phyloP scores from a whole-genome alignment of 2,888 invertebrate species.

The Myopa testacea region DNA sequence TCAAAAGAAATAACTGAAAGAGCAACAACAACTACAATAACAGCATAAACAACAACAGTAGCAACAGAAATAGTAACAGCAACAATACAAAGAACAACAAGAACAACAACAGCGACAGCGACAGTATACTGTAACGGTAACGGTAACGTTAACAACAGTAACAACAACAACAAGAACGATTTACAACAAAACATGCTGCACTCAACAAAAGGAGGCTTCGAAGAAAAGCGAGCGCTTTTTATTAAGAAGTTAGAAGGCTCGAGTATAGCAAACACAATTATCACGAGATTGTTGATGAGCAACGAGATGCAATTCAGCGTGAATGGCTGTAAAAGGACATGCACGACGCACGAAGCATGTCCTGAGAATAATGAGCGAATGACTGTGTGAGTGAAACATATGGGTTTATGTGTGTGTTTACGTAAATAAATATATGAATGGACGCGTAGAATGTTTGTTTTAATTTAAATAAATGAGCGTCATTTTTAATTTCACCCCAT shows the following conservation, averaged over 20 bases:
- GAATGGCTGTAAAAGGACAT: conserved; percentile 28
- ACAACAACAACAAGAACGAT: neutral
- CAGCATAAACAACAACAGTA: neutral
- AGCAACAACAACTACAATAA: neutral
- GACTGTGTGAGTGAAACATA: conserved; percentile 4
- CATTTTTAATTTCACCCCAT: neutral
- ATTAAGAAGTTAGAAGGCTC: conserved; percentile 33
- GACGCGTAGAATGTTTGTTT: conserved; percentile 58
- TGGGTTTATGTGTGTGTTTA: conserved; percentile 19
- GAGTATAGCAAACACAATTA: conserved; percentile 38
- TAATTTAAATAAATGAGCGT: conserved; percentile 65
- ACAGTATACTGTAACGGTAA: neutral
- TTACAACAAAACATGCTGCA: conserved; percentile 10
- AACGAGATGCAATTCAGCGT: conserved; percentile 34
- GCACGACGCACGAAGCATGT: neutral
- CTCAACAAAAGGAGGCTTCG: conserved; percentile 33
- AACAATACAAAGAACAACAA: neutral
- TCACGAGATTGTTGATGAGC: conserved; percentile 37
- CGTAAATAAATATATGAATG: conserved; percentile 26
- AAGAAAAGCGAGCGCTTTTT: conserved; percentile 29
- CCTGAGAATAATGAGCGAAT: conserved; percentile 6
- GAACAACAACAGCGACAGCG: neutral
- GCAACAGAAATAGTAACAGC: neutral
- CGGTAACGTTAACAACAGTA: neutral
- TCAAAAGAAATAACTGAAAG: neutral